A percentile compares a stretch with the other conserved stretches of the same genome.
Evolutionary conservation across 2,113 vertebrate species (phyloP).

Genomic region (Aldabrachelys gigantea): DNA sequence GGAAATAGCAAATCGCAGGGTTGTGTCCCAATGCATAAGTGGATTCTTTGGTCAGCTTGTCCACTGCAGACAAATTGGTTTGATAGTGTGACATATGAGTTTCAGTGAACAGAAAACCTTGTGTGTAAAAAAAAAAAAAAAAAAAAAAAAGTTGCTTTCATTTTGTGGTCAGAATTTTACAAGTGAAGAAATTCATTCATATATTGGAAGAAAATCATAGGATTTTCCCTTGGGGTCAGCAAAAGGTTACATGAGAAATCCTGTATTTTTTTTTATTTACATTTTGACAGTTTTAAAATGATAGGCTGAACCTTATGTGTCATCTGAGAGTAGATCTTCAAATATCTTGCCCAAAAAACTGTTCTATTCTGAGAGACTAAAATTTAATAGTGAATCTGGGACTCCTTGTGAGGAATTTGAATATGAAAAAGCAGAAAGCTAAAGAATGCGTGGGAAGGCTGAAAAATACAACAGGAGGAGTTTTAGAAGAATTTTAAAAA

Average conservation of each 20-base stretch:
- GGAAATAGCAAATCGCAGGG: neutral
- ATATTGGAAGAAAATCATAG: neutral
- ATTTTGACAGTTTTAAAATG: neutral
- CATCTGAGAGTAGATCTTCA: neutral
- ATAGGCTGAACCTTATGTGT: neutral
- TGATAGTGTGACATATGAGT: neutral
- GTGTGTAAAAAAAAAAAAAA: neutral
- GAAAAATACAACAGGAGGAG: neutral
- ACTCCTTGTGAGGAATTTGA: neutral
- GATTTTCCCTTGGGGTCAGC: neutral
- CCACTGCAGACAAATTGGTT: neutral
- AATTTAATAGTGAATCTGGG: neutral
- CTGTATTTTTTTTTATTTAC: neutral
- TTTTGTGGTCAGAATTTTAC: neutral
- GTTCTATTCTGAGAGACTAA: neutral
- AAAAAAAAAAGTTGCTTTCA: neutral
- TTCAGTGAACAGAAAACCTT: neutral
- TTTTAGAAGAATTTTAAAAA: neutral
- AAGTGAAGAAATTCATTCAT: neutral
- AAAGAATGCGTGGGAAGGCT: neutral
- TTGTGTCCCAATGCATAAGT: neutral
- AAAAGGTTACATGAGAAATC: neutral
- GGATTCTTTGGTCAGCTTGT: neutral
- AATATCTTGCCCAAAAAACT: neutral
- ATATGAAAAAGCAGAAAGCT: neutral